Evolutionary conservation across 2,797 vertebrate species (phyloP).

Genomic region (Orestias chungarensis): DNA sequence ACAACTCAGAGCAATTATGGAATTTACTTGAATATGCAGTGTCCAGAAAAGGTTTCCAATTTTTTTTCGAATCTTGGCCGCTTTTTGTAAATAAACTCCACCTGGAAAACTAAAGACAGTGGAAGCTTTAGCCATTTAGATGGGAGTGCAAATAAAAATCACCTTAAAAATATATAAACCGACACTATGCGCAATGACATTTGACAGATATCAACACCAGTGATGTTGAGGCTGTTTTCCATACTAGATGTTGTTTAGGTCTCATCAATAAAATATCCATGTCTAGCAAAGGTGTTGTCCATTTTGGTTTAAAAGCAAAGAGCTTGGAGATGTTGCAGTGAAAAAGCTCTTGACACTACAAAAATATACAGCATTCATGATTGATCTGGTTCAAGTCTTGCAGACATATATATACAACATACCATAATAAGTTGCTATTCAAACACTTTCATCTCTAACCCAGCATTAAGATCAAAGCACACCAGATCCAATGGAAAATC

Average conservation of each 20-base stretch:
- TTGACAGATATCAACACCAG: not conserved
- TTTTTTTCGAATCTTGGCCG: conserved; percentile 21
- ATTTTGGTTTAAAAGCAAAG: not conserved
- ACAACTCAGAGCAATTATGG: conserved; percentile 81
- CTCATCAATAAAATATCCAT: not conserved
- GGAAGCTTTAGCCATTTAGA: conserved; percentile 50
- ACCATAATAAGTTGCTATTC: not conserved
- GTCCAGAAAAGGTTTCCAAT: conserved; percentile 60
- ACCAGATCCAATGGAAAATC: no score
- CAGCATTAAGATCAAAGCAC: no score
- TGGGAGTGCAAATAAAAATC: conserved; percentile 16
- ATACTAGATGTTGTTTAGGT: not conserved
- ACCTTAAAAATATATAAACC: conserved; percentile 37
- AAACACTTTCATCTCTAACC: not conserved
- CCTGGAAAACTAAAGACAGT: conserved; percentile 41
- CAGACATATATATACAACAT: not conserved
- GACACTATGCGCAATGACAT: not conserved
- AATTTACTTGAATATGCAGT: conserved; percentile 80
- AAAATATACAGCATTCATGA: not conserved
- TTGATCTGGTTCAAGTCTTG: not conserved
- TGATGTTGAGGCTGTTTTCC: not conserved
- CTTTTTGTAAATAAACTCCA: conserved; percentile 67
- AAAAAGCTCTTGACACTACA: not conserved
- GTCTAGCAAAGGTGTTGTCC: not conserved
- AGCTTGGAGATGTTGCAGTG: not conserved